Evolutionary conservation across 2,888 invertebrate species (phyloP).

Genomic region (Oligia fasciuncula): DNA sequence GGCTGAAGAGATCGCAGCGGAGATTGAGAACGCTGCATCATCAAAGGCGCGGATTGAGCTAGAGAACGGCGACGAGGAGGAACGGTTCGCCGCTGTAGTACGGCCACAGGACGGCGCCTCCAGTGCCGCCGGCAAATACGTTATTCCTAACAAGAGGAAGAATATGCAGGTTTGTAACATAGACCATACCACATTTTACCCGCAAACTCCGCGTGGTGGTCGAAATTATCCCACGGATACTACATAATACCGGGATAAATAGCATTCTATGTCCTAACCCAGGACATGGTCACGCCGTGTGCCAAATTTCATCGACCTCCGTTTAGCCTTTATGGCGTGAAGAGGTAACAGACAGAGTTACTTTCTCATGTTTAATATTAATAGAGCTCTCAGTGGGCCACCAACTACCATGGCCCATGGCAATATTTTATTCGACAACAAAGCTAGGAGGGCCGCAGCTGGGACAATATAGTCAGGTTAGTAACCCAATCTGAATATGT

Average conservation of each 20-base stretch:
- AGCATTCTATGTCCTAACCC: not conserved
- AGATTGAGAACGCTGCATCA: constrained; percentile 96
- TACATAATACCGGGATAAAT: not conserved
- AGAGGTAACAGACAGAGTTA: not conserved
- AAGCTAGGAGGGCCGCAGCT: no score
- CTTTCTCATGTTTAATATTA: not conserved
- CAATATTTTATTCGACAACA: no score
- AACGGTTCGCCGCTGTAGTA: constrained; percentile 95
- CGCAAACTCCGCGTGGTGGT: no score
- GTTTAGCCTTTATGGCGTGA: not conserved
- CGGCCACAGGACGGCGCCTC: constrained; percentile 88
- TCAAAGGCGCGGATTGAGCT: constrained; percentile 95
- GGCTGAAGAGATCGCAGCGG: constrained; percentile 97
- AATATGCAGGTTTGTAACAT: constrained; percentile 82
- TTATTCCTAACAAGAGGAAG: constrained; percentile 95
- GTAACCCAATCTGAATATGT: not conserved
- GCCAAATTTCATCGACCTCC: not conserved
- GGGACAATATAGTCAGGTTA: not conserved
- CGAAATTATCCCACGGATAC: not conserved
- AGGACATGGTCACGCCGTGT: no score
- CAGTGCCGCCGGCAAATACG: constrained; percentile 90
- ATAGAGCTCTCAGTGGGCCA: not conserved
- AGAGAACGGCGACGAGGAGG: constrained; percentile 98
- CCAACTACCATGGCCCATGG: not conserved
- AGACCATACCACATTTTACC: not conserved